phyloP scores from a whole-genome alignment of 2,113 vertebrate genomes.

The Sphyrna mokarran region DNA sequence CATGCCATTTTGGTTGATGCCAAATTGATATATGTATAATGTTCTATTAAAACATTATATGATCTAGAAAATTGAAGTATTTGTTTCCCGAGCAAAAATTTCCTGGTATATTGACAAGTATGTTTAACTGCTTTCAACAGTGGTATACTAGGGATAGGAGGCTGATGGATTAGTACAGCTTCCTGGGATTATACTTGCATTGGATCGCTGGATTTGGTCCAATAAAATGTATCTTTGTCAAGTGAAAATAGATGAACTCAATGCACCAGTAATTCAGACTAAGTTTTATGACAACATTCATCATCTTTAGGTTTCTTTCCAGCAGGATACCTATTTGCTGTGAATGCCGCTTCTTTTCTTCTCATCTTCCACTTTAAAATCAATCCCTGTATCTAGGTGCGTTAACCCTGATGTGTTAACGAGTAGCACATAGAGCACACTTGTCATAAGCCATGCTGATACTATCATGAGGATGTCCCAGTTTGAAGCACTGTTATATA shows the following conservation, averaged over 20 bases:
- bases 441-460: too few species aligned
- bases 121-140: background rate
- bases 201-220: constrained; percentile 23
- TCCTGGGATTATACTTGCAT: constrained; percentile 22
- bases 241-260: constrained; percentile 7
- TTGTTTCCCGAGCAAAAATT: background rate
- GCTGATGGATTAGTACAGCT: background rate
- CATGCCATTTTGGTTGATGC: background rate
- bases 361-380: background rate
- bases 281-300: constrained; percentile 24
- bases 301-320: background rate
- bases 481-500: too few species aligned
- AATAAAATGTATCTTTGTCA: constrained; percentile 2
- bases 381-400: background rate
- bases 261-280: background rate
- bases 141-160: background rate
- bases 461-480: too few species aligned
- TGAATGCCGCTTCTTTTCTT: background rate
- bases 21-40: background rate
- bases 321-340: background rate
- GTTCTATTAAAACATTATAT: background rate
- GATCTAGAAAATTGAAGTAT: background rate
- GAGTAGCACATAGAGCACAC: background rate
- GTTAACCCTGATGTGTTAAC: background rate
- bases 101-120: background rate